A percentile compares a stretch with the other conserved stretches of the same genome.
Evolutionary conservation across 2,797 vertebrate species (phyloP).

Genomic region (Sebastes nivosus): DNA sequence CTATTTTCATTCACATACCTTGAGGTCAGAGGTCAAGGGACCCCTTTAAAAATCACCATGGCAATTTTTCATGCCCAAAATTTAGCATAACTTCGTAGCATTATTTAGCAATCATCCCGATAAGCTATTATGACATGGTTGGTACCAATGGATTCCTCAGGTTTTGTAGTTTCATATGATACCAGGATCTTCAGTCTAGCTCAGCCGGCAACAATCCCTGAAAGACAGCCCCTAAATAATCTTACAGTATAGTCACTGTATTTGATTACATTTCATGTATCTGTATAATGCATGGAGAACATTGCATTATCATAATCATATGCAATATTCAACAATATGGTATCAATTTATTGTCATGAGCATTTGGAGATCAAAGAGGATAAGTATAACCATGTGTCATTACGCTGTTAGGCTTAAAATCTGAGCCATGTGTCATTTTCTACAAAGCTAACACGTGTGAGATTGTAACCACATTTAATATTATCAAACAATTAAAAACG

Average conservation of each 20-base stretch:
- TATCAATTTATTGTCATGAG: not conserved
- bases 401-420: not conserved
- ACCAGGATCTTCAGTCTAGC: too few relatives aligned
- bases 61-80: too few relatives aligned
- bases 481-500: not conserved
- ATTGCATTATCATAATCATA: not conserved
- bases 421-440: not conserved
- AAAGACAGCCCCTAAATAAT: not conserved
- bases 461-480: constrained; percentile 14
- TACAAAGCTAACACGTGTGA: not conserved
- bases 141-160: too few relatives aligned
- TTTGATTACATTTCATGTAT: not conserved
- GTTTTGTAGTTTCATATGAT: too few relatives aligned
- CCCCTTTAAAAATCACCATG: too few relatives aligned
- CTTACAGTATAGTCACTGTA: not conserved
- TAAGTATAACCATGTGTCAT: not conserved
- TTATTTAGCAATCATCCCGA: too few relatives aligned
- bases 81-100: too few relatives aligned
- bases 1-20: too few relatives aligned
- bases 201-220: too few relatives aligned
- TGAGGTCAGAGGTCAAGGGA: too few relatives aligned
- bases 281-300: not conserved
- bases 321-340: not conserved
- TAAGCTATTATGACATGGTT: too few relatives aligned
- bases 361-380: not conserved